Evolutionary conservation across 1,140 invertebrate species (phyloP).

Genomic region (Manduca sexta): DNA sequence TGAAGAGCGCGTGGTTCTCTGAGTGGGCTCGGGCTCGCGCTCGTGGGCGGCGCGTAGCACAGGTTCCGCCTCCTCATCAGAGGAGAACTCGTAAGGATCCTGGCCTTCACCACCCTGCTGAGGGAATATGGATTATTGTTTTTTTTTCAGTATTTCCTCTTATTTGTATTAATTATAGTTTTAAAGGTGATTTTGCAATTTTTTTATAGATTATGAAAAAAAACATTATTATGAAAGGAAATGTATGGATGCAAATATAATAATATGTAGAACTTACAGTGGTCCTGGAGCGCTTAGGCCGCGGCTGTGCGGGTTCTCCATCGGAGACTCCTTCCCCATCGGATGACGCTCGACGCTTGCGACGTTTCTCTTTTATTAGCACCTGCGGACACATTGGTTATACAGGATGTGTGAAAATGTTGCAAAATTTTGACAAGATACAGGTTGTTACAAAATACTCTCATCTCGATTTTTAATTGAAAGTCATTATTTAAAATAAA

Average conservation of each 20-base stretch:
- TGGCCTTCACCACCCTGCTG: conserved; percentile 15
- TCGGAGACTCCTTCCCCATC: conserved; percentile 59
- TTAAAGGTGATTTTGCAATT: too few relatives aligned
- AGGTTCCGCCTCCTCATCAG: conserved; percentile 52
- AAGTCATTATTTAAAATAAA: too few relatives aligned
- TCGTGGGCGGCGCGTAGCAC: conserved; percentile 38
- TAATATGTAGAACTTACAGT: conserved; percentile 37
- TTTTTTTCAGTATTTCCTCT: too few relatives aligned
- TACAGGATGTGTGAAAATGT: too few relatives aligned
- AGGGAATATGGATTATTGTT: background rate
- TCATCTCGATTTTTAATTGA: too few relatives aligned
- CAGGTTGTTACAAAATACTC: too few relatives aligned
- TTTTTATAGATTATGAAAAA: too few relatives aligned
- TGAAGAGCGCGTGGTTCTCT: conserved; percentile 25
- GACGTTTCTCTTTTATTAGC: conserved; percentile 84
- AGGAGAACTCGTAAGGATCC: conserved; percentile 53
- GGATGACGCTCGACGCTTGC: conserved; percentile 74
- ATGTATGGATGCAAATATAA: too few relatives aligned
- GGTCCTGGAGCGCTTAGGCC: conserved; percentile 51
- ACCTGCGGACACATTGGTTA: conserved; percentile 33
- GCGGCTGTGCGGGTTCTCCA: conserved; percentile 34
- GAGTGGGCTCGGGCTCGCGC: conserved; percentile 27
- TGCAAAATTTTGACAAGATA: too few relatives aligned
- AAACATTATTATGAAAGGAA: too few relatives aligned
- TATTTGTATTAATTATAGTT: too few relatives aligned